phyloP scores from a whole-genome alignment of 2,113 vertebrate genomes.

The Rhodinocichla rosea region DNA sequence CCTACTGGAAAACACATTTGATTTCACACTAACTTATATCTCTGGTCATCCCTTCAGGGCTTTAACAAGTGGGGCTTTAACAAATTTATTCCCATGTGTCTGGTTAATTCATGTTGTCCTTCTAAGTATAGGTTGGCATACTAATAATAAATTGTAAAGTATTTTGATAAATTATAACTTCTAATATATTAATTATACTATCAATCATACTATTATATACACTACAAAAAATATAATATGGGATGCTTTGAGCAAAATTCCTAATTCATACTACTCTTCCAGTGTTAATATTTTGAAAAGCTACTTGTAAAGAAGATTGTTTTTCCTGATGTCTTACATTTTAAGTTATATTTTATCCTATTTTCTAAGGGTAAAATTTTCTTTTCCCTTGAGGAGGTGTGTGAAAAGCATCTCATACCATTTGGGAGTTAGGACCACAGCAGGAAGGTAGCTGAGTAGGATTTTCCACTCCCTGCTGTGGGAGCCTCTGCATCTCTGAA shows the following conservation, averaged over 20 bases:
- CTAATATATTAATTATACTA: not conserved
- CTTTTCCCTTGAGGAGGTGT: not conserved
- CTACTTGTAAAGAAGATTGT: not conserved
- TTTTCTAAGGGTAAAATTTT: not conserved
- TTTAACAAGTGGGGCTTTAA: not conserved
- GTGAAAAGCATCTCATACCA: not conserved
- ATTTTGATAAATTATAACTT: not conserved
- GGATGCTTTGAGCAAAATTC: not conserved
- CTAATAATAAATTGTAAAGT: not conserved
- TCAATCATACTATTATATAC: not conserved
- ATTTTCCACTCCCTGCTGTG: not conserved
- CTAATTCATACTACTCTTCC: not conserved
- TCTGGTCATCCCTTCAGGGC: not conserved
- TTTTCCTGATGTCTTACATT: not conserved
- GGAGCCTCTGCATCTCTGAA: not conserved
- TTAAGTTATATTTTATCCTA: not conserved
- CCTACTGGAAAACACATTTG: not conserved
- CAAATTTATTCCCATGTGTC: not conserved
- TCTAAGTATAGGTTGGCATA: not conserved
- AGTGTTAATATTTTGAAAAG: not conserved
- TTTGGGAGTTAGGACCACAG: not conserved
- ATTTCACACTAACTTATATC: not conserved
- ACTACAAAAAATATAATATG: not conserved
- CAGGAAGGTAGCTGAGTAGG: not conserved
- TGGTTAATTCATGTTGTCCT: not conserved